Evolutionary conservation across 2,113 vertebrate species (phyloP), one percentile per base, ranked within the genome.

Genomic region (Monopterus albus): DNA sequence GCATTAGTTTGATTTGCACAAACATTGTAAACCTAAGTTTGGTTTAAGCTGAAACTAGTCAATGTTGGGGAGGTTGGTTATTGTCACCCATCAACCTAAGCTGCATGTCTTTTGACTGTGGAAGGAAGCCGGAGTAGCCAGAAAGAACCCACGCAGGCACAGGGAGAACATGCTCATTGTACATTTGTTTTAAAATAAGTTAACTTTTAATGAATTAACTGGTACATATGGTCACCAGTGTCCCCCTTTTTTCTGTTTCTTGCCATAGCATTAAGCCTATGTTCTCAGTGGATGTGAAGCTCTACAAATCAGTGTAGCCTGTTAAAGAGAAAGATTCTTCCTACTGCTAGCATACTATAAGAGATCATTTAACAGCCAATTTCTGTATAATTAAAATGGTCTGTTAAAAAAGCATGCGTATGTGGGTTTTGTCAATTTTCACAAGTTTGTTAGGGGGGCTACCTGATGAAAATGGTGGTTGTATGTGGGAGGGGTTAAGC

Each of bases 301-400:
- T 78, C 38, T 57, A 12, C 50, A 87, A 69, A 86, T 84, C 79
- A 82, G 55, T 75, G 68, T 45, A 70, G 61, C 75, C 75, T 65
- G 78, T 87, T 86, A 82, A 73, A 87, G 52, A 72, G 63, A 72
- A 70, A 79, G 49, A 56, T 69, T 79, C 31, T 75, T 76, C 31
- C 36, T 58, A 60, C 65, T 62, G 33, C 53, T 73, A 65, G 57
- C 58, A 42, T 72, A 33, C 57, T 76, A 45, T 72, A 86, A 56
- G 68, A 83, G 65, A 85, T 77, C 85, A 89, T 87, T 89, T 82
- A 56, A 78, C 75, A 76, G 33, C 43, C 50, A 28, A 83, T 90
- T 88, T 90, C 66, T 76, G 87, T 90, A 75, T 82, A 43, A 75
- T 75, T 72, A 52, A 76, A 73, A 66, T 55, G 25, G 38, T 38